Conservation (phyloP, 2,113 vertebrate species). For the Podarcis raffonei region DNA sequence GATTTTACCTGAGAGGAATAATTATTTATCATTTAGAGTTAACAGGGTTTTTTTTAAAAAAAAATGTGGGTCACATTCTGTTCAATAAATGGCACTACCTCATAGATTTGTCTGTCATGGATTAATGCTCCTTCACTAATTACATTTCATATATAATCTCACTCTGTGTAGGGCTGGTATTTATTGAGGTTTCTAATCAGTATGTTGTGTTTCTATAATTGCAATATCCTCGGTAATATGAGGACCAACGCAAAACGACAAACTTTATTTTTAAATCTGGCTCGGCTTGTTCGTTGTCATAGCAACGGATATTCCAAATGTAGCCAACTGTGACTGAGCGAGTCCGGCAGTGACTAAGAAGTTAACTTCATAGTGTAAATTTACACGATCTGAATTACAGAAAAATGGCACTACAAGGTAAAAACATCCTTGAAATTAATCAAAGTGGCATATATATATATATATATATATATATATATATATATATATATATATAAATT, state of each 20-base stretch:
- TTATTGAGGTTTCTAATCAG: background rate
- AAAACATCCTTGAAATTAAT: background rate
- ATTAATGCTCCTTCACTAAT: background rate
- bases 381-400: background rate
- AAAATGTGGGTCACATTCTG: no score
- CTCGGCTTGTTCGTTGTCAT: background rate
- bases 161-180: background rate
- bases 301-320: background rate
- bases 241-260: slow-evolving; percentile 38
- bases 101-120: no score
- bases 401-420: background rate
- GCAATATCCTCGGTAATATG: slow-evolving; percentile 10
- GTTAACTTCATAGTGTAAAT: background rate
- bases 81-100: no score
- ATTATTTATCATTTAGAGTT: no score
- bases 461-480: no score
- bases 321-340: background rate
- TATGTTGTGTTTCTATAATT: background rate
- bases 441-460: no score
- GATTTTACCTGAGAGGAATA: background rate
- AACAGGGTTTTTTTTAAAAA: no score
- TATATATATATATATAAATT: no score
- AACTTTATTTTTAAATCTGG: slow-evolving; percentile 36
- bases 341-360: background rate
- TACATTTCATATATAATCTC: background rate